These are phyloP conservation scores for cat (Felis catus) DNA, from an alignment of 2,113 vertebrate genomes.

Conservation along the genomic window DNA sequence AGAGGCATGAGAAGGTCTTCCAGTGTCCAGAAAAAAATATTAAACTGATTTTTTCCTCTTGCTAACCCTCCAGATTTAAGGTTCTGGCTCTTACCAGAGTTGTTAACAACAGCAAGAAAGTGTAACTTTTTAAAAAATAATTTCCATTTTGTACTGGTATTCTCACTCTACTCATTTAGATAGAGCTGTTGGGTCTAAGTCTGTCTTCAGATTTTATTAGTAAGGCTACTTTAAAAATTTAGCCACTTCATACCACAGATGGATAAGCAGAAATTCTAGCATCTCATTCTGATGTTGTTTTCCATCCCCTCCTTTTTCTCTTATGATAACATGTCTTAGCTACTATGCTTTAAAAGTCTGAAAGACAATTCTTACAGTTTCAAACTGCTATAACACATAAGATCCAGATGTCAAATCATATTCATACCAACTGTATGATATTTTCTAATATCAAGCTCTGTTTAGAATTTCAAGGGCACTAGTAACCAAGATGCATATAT, in stretches of 20 bases:
- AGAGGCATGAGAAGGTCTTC: not conserved
- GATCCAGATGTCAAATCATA: not conserved
- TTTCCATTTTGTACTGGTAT: not conserved
- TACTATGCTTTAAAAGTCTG: not conserved
- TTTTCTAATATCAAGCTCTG: not conserved
- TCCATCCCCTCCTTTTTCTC: not conserved
- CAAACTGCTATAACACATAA: not conserved
- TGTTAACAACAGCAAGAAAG: not conserved
- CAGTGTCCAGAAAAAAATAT: not conserved
- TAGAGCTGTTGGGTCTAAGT: not conserved
- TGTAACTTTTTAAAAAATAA: not conserved
- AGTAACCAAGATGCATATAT: not conserved
- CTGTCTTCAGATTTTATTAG: not conserved
- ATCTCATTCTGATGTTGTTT: not conserved
- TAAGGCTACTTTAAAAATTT: no score
- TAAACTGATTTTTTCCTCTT: not conserved
- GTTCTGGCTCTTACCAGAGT: not conserved
- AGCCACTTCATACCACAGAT: not conserved
- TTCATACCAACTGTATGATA: not conserved
- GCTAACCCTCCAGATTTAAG: not conserved
- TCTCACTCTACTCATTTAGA: not conserved
- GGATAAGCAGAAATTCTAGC: not conserved
- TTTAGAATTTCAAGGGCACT: not conserved
- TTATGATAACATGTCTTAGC: not conserved
- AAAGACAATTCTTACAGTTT: not conserved